phyloP scores from a whole-genome alignment of 2,113 vertebrate species.

The Vanacampus margaritifer region DNA sequence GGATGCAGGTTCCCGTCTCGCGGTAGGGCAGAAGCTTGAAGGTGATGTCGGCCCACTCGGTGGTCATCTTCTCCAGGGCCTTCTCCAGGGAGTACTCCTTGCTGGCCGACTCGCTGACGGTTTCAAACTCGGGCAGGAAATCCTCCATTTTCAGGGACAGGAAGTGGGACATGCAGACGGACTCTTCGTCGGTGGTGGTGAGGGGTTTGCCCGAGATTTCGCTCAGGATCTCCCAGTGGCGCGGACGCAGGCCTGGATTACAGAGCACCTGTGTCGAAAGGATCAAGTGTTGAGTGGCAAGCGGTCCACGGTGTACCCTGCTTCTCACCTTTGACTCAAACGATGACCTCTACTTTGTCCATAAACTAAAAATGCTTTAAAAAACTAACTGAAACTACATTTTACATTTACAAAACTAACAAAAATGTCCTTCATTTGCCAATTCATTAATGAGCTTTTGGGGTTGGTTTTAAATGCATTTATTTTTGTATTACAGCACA shows the following conservation, averaged over 20 bases:
- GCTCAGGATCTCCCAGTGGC: constrained; percentile 84
- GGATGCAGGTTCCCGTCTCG: constrained; percentile 80
- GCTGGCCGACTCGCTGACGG: constrained; percentile 80
- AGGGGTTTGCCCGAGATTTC: constrained; percentile 67
- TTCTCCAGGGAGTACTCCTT: constrained; percentile 84
- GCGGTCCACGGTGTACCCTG: too few relatives aligned
- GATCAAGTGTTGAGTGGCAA: neutral
- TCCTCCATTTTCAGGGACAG: constrained; percentile 77
- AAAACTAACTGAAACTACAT: too few relatives aligned
- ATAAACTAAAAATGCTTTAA: too few relatives aligned
- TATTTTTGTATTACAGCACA: too few relatives aligned
- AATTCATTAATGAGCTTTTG: too few relatives aligned
- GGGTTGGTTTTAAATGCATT: too few relatives aligned
- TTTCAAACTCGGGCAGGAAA: constrained; percentile 73
- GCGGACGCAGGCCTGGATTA: constrained; percentile 79
- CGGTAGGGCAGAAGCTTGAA: constrained; percentile 77
- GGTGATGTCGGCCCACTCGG: constrained; percentile 77
- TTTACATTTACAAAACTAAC: too few relatives aligned
- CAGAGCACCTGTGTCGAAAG: constrained; percentile 72
- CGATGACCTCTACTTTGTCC: too few relatives aligned
- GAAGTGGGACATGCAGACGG: constrained; percentile 68
- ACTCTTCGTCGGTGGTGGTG: constrained; percentile 65
- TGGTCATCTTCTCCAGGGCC: constrained; percentile 81
- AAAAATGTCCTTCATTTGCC: too few relatives aligned
- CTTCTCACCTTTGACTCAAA: too few relatives aligned